Conservation (phyloP, 1,140 invertebrate genomes). For the Euura lappo region DNA sequence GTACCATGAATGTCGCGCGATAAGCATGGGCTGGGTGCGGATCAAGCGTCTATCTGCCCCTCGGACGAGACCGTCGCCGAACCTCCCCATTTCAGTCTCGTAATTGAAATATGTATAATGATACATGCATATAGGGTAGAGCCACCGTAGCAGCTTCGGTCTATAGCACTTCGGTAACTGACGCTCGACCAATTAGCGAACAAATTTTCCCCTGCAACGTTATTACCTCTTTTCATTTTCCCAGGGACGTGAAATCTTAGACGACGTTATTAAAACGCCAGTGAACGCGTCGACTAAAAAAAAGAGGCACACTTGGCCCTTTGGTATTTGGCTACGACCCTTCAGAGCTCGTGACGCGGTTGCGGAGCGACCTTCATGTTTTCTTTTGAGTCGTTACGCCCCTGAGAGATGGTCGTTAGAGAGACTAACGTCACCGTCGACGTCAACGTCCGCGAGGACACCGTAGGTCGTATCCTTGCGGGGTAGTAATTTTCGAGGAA, state of each 20-base stretch:
- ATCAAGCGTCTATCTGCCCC: background rate
- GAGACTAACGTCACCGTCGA: background rate
- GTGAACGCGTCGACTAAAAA: no score
- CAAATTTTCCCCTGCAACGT: no score
- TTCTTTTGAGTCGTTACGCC: background rate
- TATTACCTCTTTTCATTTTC: no score
- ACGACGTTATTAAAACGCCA: no score
- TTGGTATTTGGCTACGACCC: no score
- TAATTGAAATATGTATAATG: background rate
- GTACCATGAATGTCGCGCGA: no score
- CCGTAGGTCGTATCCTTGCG: background rate
- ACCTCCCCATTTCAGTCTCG: background rate
- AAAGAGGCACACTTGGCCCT: no score
- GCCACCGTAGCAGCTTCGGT: background rate
- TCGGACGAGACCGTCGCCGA: background rate
- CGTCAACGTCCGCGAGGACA: background rate
- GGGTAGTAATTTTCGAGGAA: background rate
- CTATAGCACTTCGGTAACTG: background rate
- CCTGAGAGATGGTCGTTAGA: background rate
- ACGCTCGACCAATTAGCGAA: background rate
- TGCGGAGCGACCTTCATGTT: background rate
- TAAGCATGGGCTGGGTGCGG: background rate
- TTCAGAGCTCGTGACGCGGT: no score
- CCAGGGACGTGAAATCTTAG: no score
- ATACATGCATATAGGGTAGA: background rate